phyloP scores from a whole-genome alignment of 2,113 vertebrate species.

The Panthera tigris region DNA sequence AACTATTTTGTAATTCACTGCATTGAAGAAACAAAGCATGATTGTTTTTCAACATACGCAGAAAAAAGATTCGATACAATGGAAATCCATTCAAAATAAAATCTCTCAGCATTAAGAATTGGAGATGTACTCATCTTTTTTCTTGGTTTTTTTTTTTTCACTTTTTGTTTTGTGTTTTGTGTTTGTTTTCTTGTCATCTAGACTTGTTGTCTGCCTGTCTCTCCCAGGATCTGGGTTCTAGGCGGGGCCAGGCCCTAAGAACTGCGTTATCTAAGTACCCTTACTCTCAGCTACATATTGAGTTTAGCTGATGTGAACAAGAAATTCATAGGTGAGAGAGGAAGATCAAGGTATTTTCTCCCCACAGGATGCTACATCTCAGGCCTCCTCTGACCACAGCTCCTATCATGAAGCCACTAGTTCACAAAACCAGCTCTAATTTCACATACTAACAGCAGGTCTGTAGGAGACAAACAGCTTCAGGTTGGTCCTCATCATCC shows the following conservation, averaged over 20 bases:
- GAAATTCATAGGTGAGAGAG: neutral
- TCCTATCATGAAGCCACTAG: neutral
- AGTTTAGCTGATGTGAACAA: neutral
- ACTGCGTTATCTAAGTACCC: neutral
- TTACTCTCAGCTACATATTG: neutral
- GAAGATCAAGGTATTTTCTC: neutral
- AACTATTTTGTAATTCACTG: neutral
- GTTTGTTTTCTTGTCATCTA: neutral
- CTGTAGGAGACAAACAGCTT: neutral
- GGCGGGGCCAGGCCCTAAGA: neutral
- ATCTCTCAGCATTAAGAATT: neutral
- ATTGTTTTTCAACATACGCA: neutral
- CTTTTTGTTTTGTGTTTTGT: too few relatives aligned
- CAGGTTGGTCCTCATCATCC: neutral
- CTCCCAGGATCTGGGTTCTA: neutral
- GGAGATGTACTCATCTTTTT: neutral
- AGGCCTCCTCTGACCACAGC: neutral
- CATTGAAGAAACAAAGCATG: neutral
- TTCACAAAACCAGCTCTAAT: neutral
- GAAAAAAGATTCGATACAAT: neutral
- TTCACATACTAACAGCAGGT: neutral
- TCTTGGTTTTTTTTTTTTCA: too few relatives aligned
- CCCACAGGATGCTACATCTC: neutral
- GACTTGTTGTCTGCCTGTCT: neutral
- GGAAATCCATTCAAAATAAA: neutral